Base-by-base conservation (phyloP, 2,113 vertebrate genomes). In the Rhabdomys dilectus region DNA sequence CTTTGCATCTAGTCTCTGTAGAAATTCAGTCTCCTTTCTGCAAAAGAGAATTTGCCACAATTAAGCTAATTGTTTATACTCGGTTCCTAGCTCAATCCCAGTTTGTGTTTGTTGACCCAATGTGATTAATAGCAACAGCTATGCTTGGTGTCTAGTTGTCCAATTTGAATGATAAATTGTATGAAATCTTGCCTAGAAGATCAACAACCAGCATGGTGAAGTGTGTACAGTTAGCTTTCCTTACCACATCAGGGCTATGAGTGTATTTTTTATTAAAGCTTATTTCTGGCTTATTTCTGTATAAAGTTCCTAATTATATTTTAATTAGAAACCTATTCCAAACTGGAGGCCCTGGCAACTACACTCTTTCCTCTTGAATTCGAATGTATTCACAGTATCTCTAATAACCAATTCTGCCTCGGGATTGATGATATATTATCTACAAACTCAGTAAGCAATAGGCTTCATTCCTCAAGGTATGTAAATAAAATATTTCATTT, bases 201-300 rank as follows among this genome's bases (percentile, higher is more conserved):
- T 45, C 53, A 96, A 72, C 60, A 21, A 7, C 13, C 24, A 87
- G n/a, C 15, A 76, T 0, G 4, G 48, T 19, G 48, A 88, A 34
- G 62, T 0, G 5, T 4, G 36, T 15, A 64, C 39, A 53, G 73
- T 36, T 95, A 84, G 76, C 36, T 95, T 81, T 80, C 78, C 39
- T 93, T 53, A 0, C 0, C 82, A 95, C 96, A 98, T 29, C 39
- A 97, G 87, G 0, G 0, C 3, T 97, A 95, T 94, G 92, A 93
- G 94, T 64, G 97, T 62, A 93, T 97, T 97, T 98, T 98, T 96
- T 97, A 95, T 95, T 97, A 0, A 78, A 53, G 70, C 2, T 36
- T 91, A 77, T 9, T 94, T 98, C 94, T 90, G 56, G 75, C 94
- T 96, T 98, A 45, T 73, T 97, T 95, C 68, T 87, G 95, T 95